Base-by-base conservation (phyloP, 2,888 invertebrate genomes). In the Apeira syringaria region DNA sequence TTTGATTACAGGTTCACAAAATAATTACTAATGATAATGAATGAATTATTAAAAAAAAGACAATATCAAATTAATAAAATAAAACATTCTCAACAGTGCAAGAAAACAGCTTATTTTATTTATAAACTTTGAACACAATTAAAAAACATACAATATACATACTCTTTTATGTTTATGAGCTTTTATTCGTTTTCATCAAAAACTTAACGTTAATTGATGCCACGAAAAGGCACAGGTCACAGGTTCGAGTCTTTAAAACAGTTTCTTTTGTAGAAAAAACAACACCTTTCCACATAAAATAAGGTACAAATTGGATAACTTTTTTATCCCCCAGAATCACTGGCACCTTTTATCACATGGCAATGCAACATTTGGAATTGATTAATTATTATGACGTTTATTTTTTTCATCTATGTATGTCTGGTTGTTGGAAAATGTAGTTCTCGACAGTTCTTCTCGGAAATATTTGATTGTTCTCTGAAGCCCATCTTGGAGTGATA, bases 401-500 rank as follows among this genome's bases (percentile, higher is more conserved):
- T 71, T 73, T 64, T 80, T 85, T 28, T 74, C 68, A 51, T 89
- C 78, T 72, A 89, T 84, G 53, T 89, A 89, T 2, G 88, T 89
- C 61, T 88, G 86, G 60, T 89, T 89, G 50, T 88, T 87, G 46
- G 74, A 72, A 62, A 86, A 86, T 41, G 87, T 84, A 35, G 80
- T 84, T 55, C 89, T 73, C n/a, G 84, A 80, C 46, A 99, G 87
- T 86, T 99, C 99, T 71, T 95, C 94, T 51, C 93, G 93, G 81
- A 99, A 99, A 80, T 99, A 99, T 47, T 95, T 94, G 46, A 99
- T 97, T 17, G 99, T 99, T 83, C 94, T 95, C 63, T 95, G 93
- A 7, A 99, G 91, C 13, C 99, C 99, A 43, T 94, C 93, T 77
- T 94, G 92, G 61, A 99, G 89, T 1, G 95, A 91, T 7, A 96